phyloP scores from a whole-genome alignment of 2,113 vertebrate genomes.

The Hippoglossus stenolepis region DNA sequence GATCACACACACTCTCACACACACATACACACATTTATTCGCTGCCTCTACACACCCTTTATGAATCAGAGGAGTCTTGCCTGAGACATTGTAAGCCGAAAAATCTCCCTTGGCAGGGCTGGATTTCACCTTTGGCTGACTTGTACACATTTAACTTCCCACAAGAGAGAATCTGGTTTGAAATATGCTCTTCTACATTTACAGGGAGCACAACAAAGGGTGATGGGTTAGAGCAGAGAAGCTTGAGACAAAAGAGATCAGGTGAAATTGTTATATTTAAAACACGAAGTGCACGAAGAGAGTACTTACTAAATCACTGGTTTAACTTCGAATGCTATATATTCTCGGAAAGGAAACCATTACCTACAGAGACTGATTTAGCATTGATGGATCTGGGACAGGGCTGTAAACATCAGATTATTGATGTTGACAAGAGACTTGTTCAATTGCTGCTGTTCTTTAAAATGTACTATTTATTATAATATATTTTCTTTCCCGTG shows the following conservation, averaged over 20 bases:
- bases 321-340: background rate
- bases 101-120: conserved; percentile 71
- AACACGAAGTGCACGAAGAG: conserved; percentile 5
- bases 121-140: conserved; percentile 78
- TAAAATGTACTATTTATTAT: conserved; percentile 28
- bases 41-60: conserved; percentile 46
- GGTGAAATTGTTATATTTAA: conserved; percentile 27
- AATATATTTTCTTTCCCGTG: conserved; percentile 22
- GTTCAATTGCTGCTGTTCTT: conserved; percentile 13
- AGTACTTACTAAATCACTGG: background rate
- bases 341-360: conserved; percentile 43
- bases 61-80: conserved; percentile 68
- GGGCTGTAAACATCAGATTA: conserved; percentile 36
- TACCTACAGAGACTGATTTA: conserved; percentile 39
- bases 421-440: conserved; percentile 51
- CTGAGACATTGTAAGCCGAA: conserved; percentile 70
- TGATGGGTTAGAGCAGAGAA: background rate
- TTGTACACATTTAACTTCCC: conserved; percentile 65
- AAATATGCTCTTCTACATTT: conserved; percentile 41
- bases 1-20: conserved; percentile 28
- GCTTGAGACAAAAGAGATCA: conserved; percentile 22
- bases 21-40: conserved; percentile 2
- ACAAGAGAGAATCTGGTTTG: conserved; percentile 57
- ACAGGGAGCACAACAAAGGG: conserved; percentile 14
- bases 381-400: conserved; percentile 18